Conservation (phyloP, 1,140 invertebrate species). For the Lucilia sericata region DNA sequence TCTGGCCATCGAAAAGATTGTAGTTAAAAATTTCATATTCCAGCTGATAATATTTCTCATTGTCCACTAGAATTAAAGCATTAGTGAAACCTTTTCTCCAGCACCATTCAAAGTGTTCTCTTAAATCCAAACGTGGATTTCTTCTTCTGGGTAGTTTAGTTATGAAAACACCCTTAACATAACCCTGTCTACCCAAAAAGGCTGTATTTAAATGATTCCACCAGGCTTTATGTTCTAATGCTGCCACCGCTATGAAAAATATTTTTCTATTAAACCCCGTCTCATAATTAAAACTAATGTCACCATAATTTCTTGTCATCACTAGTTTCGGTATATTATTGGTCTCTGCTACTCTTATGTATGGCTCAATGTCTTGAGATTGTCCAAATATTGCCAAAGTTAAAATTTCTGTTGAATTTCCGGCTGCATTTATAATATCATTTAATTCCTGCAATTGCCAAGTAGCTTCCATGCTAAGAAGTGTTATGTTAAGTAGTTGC, state of each 20-base stretch:
- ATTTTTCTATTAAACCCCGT: slow-evolving; percentile 31
- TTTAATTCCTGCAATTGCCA: slow-evolving; percentile 20
- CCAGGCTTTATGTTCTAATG: slow-evolving; percentile 17
- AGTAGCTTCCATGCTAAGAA: neutral
- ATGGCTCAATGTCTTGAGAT: slow-evolving; percentile 15
- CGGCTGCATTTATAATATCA: neutral
- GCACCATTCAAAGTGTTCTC: slow-evolving; percentile 48
- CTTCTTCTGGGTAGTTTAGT: slow-evolving; percentile 2
- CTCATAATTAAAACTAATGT: slow-evolving; percentile 24
- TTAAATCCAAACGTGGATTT: neutral
- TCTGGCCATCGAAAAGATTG: slow-evolving; percentile 18
- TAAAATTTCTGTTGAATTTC: neutral
- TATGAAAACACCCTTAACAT: slow-evolving; percentile 45
- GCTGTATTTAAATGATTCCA: slow-evolving; percentile 46
- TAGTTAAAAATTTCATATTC: slow-evolving; percentile 39
- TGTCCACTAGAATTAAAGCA: slow-evolving; percentile 35
- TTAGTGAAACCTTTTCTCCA: slow-evolving; percentile 46
- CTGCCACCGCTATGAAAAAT: slow-evolving; percentile 43
- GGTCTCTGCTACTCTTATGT: neutral
- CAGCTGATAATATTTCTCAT: neutral
- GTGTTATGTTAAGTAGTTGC: neutral
- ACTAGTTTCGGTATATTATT: slow-evolving; percentile 42
- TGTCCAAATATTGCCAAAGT: slow-evolving; percentile 44
- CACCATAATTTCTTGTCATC: slow-evolving; percentile 9
- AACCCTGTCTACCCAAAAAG: slow-evolving; percentile 32